Evolutionary conservation across 2,888 invertebrate genomes (phyloP), one percentile per base, ranked within the genome.

Genomic region (Oxytorus armatus): DNA sequence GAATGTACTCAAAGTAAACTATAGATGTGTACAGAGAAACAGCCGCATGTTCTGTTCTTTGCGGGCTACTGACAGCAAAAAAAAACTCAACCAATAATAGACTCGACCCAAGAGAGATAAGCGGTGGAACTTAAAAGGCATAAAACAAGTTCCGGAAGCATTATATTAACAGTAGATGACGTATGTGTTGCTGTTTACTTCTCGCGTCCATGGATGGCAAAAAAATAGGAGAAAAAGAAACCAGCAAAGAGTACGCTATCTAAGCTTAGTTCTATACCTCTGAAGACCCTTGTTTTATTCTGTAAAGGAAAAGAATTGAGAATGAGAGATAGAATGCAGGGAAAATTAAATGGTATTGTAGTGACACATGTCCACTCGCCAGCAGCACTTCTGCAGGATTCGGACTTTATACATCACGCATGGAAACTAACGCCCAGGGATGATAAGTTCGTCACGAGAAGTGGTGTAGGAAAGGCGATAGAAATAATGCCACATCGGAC

Each of bases 1-100:
- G 65, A 81, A 84, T 85, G 74, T 78, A 89, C 89, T 89, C 90
- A 87, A n/a, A 89, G 88, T 86, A 86, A 86, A 87, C 86, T 88
- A 82, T 79, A 86, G 82, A 82, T 77, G 23, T 75, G 53, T 49
- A 57, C 55, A 59, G 51, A 44, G 70, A 83, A 51, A 53, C 51
- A 73, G 11, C 47, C 53, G 21, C 16, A 29, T 66, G 36, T 39
- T 47, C 18, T 5, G 18, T 57, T n/a, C 4, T 7, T 47, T 18
- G 10, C 47, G 1, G 29, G 14, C 39, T 1, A 39, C 3, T 4
- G 18, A 16, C 4, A 21, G 11, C 10, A 23, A 39, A 47, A 33
- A 14, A 7, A 10, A 18, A n/a, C 8, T 36, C 0, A 21, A 36
- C 33, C 1, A 29, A 39, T 21, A 14, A 25, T 7, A 5, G 23